Evolutionary conservation across 1,140 invertebrate species (phyloP).

Genomic region (Ips typographus): DNA sequence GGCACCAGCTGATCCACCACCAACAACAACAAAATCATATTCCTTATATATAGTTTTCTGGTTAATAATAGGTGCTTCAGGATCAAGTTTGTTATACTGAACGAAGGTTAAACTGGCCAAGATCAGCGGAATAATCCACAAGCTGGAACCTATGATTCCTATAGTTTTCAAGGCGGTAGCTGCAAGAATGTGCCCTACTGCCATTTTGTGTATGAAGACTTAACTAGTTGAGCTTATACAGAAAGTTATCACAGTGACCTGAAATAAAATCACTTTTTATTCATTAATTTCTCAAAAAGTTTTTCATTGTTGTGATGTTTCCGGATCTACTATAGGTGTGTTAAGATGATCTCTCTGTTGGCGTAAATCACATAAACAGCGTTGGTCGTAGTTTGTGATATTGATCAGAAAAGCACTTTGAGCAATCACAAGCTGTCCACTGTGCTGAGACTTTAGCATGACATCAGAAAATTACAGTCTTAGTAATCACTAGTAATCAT

Average conservation of each 20-base stretch:
- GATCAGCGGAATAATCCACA: slow-evolving; percentile 80
- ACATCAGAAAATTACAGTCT: too few species aligned
- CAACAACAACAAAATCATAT: slow-evolving; percentile 86
- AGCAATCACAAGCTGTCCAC: too few species aligned
- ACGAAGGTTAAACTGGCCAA: slow-evolving; percentile 80
- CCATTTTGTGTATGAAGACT: slow-evolving; percentile 56
- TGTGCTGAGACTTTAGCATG: too few species aligned
- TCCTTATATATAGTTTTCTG: slow-evolving; percentile 58
- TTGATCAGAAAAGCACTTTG: too few species aligned
- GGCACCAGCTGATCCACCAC: slow-evolving; percentile 89
- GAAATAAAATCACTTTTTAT: too few species aligned
- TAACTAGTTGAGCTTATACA: neutral
- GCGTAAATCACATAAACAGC: too few species aligned
- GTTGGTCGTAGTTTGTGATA: too few species aligned
- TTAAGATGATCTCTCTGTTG: too few species aligned
- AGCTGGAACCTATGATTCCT: slow-evolving; percentile 68
- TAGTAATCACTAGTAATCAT: too few species aligned
- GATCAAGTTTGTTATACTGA: slow-evolving; percentile 78
- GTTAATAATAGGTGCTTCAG: slow-evolving; percentile 70
- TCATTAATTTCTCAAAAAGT: too few species aligned
- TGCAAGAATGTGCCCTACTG: slow-evolving; percentile 68
- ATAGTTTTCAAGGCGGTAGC: slow-evolving; percentile 75
- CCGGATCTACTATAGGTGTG: neutral
- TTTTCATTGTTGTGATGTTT: too few species aligned
- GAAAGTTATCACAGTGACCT: slow-evolving; percentile 35